Conservation (phyloP, 2,888 invertebrate species). For the Aporophyla lueneburgensis region DNA sequence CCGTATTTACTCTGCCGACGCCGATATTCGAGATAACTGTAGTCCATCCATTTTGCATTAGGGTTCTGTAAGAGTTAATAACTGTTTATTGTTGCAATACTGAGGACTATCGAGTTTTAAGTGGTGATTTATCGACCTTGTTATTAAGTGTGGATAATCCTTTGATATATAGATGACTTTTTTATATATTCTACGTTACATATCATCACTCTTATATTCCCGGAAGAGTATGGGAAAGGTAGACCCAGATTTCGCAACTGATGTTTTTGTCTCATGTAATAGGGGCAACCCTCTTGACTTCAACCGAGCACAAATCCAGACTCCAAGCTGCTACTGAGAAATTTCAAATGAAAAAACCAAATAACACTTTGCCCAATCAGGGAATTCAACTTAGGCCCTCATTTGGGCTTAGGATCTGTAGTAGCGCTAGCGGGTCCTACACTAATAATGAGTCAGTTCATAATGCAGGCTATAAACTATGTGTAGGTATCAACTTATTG, state of each 20-base stretch:
- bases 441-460: not conserved
- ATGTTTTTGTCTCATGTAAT: not conserved
- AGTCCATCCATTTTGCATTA: slow-evolving; percentile 55
- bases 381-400: not conserved
- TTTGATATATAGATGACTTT: not conserved
- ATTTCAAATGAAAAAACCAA: not conserved
- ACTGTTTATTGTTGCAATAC: slow-evolving; percentile 29
- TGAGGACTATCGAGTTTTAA: slow-evolving; percentile 29
- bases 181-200: too few relatives aligned
- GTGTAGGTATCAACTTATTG: not conserved
- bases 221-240: not conserved
- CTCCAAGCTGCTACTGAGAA: not conserved
- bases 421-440: not conserved
- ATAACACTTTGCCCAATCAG: not conserved
- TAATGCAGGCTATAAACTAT: not conserved
- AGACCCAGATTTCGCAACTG: not conserved
- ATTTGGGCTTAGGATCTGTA: not conserved
- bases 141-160: slow-evolving; percentile 20
- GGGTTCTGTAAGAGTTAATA: slow-evolving; percentile 54
- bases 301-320: not conserved
- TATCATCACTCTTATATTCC: not conserved
- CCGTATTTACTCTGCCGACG: slow-evolving; percentile 13
- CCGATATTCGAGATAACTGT: slow-evolving; percentile 45
- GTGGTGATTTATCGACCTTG: slow-evolving; percentile 15
- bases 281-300: not conserved